phyloP scores from a whole-genome alignment of 2,113 vertebrate species.

The Numida meleagris region DNA sequence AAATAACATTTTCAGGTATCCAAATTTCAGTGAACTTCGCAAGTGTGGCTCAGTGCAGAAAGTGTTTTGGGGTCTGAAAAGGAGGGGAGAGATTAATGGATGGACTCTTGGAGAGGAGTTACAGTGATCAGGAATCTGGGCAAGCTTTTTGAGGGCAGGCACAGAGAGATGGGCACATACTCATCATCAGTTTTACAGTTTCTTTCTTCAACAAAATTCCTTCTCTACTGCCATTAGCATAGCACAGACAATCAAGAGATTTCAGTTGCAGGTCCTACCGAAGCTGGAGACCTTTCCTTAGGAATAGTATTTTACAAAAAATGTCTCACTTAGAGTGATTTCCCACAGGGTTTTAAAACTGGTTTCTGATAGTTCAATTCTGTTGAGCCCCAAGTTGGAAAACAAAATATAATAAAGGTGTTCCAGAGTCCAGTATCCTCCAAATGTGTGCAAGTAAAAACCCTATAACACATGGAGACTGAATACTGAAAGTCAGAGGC shows the following conservation, averaged over 20 bases:
- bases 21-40: background rate
- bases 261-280: background rate
- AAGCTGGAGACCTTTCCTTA: background rate
- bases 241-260: background rate
- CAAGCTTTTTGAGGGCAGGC: background rate
- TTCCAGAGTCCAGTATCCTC: background rate
- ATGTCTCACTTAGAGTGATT: background rate
- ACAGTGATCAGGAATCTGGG: background rate
- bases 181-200: background rate
- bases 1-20: background rate
- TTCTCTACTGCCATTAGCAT: background rate
- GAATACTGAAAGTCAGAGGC: background rate
- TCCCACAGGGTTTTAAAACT: background rate
- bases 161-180: background rate
- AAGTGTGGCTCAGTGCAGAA: background rate
- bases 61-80: background rate
- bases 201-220: background rate
- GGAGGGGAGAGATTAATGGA: background rate
- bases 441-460: background rate
- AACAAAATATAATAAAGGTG: background rate
- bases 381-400: background rate
- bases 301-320: background rate
- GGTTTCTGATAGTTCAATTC: background rate
- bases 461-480: background rate
- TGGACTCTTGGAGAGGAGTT: background rate